phyloP scores from a whole-genome alignment of 2,113 vertebrate genomes.

The Melanerpes formicivorus region DNA sequence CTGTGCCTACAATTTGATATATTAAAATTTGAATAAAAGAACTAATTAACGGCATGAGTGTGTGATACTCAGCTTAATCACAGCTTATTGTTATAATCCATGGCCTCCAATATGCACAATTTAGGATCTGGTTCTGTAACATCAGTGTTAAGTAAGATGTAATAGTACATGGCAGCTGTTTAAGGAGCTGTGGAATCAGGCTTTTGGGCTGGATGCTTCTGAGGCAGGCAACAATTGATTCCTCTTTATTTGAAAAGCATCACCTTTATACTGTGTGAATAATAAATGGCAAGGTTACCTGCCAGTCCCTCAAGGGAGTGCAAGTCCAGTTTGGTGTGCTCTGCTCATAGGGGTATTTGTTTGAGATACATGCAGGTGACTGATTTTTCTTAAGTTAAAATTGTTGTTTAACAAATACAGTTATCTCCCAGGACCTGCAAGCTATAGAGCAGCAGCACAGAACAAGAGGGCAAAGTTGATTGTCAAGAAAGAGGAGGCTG shows the following conservation, averaged over 20 bases:
- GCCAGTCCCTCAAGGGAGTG: background rate
- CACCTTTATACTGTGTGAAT: accelerated
- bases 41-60: background rate
- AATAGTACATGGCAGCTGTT: background rate
- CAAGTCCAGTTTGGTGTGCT: background rate
- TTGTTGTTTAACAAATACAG: background rate
- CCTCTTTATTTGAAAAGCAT: background rate
- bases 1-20: background rate
- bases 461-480: background rate
- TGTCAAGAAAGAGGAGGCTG: background rate
- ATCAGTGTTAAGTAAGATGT: background rate
- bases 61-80: background rate
- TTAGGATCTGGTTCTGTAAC: background rate
- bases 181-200: background rate
- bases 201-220: background rate
- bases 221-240: background rate
- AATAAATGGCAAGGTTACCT: background rate
- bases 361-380: background rate
- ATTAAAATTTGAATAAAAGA: background rate
- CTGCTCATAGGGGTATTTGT: background rate
- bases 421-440: background rate
- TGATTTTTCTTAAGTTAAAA: background rate
- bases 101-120: background rate
- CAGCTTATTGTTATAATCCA: background rate
- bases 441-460: background rate